Conservation (phyloP, 1,140 invertebrate genomes). For the Lasioglossum baleicum region DNA sequence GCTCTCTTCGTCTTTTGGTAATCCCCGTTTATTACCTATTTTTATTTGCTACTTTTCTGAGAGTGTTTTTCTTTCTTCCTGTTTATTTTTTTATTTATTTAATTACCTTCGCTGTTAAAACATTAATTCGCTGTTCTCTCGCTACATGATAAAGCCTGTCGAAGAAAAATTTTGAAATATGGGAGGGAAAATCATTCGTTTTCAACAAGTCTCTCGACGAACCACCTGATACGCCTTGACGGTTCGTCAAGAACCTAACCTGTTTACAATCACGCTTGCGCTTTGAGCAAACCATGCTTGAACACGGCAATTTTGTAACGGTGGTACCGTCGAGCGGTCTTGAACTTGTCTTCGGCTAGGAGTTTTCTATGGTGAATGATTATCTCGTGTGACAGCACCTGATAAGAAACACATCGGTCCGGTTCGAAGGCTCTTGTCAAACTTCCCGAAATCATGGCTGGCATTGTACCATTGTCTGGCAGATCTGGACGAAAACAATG, state of each 20-base stretch:
- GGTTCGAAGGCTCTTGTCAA: background rate
- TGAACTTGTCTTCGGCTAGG: background rate
- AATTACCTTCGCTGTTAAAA: too few species aligned
- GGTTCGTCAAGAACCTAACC: constrained; percentile 35
- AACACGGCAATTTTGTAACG: constrained; percentile 16
- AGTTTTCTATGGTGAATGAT: background rate
- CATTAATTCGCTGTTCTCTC: too few species aligned
- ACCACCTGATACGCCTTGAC: background rate
- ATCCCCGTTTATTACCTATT: background rate
- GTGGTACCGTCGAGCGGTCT: constrained; percentile 2
- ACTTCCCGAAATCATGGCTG: constrained; percentile 68
- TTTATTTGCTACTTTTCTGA: background rate
- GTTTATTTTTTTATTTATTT: too few species aligned
- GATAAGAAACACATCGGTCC: background rate
- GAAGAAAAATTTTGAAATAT: too few species aligned
- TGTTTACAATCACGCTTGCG: constrained; percentile 14
- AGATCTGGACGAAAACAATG: constrained; percentile 78
- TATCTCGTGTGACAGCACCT: background rate
- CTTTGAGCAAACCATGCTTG: constrained; percentile 3
- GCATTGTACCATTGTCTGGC: constrained; percentile 73
- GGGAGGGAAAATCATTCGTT: background rate
- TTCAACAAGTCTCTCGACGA: background rate
- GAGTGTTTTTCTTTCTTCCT: background rate
- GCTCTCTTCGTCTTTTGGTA: background rate
- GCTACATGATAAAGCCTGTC: too few species aligned